These are phyloP conservation scores for Drosophila novamexicana DNA, from an alignment of 1,140 invertebrate genomes.

Conservation along the genomic window DNA sequence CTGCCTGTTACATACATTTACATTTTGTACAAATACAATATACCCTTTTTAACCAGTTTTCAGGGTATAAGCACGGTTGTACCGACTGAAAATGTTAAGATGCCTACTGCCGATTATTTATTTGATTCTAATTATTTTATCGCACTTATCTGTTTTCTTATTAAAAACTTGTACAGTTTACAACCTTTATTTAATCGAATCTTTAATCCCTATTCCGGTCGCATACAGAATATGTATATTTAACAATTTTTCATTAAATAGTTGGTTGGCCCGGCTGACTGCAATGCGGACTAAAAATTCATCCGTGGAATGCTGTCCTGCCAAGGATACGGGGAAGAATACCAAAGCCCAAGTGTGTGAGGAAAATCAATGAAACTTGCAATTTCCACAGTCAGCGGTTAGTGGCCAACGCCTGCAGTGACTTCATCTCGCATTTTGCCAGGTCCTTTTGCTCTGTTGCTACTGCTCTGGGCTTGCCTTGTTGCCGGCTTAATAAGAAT, in stretches of 20 bases:
- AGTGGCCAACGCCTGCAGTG: conserved; percentile 45
- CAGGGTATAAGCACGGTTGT: too few relatives aligned
- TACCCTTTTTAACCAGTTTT: too few relatives aligned
- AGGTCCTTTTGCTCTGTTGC: not conserved
- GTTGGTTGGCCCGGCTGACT: conserved; percentile 56
- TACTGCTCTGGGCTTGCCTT: conserved; percentile 21
- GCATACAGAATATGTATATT: conserved; percentile 43
- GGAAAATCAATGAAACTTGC: conserved; percentile 71
- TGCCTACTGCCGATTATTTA: too few relatives aligned
- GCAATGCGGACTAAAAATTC: conserved; percentile 76
- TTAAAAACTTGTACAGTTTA: too few relatives aligned
- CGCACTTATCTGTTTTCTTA: too few relatives aligned
- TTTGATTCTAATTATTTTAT: too few relatives aligned
- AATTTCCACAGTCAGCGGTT: conserved; percentile 61
- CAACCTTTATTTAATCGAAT: too few relatives aligned
- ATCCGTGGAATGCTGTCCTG: conserved; percentile 54
- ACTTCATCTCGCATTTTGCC: conserved; percentile 16
- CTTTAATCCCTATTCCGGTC: conserved; percentile 15
- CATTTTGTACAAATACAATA: too few relatives aligned
- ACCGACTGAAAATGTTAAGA: too few relatives aligned
- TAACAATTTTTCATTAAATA: conserved; percentile 65
- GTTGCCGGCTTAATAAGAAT: conserved; percentile 49
- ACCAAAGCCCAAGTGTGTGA: conserved; percentile 42
- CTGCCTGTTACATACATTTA: too few relatives aligned
- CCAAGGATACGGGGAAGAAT: conserved; percentile 43